phyloP scores from a whole-genome alignment of 1,140 invertebrate species.

The Hylaeus anthracinus region DNA sequence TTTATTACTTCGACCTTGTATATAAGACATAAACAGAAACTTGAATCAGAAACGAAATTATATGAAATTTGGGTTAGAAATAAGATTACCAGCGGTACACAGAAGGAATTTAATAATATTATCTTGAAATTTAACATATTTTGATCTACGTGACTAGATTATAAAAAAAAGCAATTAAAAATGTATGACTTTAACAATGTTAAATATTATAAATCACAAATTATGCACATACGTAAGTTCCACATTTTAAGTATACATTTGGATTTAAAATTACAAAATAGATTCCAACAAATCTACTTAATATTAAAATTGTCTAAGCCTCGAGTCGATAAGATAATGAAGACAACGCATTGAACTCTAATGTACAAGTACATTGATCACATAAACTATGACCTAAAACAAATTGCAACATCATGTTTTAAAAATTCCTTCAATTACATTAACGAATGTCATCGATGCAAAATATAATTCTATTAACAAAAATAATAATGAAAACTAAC shows the following conservation, averaged over 20 bases:
- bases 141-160: slow-evolving; percentile 77
- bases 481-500: slow-evolving; percentile 14
- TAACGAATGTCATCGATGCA: slow-evolving; percentile 29
- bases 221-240: slow-evolving; percentile 65
- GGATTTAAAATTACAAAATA: slow-evolving; percentile 55
- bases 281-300: slow-evolving; percentile 46
- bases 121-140: slow-evolving; percentile 75
- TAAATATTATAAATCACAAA: slow-evolving; percentile 74
- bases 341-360: slow-evolving; percentile 21
- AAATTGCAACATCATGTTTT: slow-evolving; percentile 34
- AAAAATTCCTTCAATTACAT: slow-evolving; percentile 55
- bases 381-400: slow-evolving; percentile 29
- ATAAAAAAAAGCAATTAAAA: slow-evolving; percentile 75
- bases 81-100: slow-evolving; percentile 64
- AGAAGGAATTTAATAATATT: slow-evolving; percentile 76
- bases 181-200: slow-evolving; percentile 68
- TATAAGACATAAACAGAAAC: neutral
- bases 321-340: slow-evolving; percentile 35
- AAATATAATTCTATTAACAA: slow-evolving; percentile 20
- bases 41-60: neutral
- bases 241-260: slow-evolving; percentile 56
- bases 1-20: neutral
- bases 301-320: slow-evolving; percentile 52
- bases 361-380: slow-evolving; percentile 40
- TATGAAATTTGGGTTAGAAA: slow-evolving; percentile 39